Evolutionary conservation across 2,113 vertebrate species (phyloP).

Genomic region (Calonectris borealis): DNA sequence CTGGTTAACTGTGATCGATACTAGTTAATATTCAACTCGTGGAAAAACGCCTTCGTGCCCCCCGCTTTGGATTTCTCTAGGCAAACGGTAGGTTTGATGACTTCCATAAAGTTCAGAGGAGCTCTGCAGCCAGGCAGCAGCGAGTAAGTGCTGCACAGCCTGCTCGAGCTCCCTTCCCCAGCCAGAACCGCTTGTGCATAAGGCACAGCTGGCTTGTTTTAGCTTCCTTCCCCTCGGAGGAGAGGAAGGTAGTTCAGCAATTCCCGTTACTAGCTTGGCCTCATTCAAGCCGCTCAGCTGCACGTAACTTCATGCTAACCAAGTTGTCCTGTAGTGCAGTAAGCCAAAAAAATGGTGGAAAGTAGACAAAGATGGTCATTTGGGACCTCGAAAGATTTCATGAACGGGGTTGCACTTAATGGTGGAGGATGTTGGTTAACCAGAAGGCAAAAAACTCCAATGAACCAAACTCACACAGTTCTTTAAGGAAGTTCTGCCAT

Average conservation of each 20-base stretch:
- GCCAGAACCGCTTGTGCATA: accelerated
- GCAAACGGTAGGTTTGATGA: background rate
- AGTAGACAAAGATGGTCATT: background rate
- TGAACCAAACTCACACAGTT: background rate
- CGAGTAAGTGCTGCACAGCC: background rate
- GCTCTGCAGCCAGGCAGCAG: background rate
- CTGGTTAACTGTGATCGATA: background rate
- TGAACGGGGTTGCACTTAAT: background rate
- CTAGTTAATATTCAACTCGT: background rate
- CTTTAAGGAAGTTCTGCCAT: background rate
- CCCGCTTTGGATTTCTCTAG: background rate
- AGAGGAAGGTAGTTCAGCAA: background rate
- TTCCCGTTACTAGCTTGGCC: background rate
- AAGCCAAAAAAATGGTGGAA: background rate
- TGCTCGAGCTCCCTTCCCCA: background rate
- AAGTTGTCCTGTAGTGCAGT: background rate
- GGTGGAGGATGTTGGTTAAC: background rate
- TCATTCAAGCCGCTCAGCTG: background rate
- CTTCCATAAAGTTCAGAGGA: background rate
- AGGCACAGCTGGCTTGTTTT: no score
- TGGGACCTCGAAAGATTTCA: background rate
- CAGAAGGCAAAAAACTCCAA: background rate
- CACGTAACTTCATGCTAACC: background rate
- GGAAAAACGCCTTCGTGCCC: accelerated
- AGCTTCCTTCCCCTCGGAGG: background rate